Evolutionary conservation across 2,797 vertebrate species (phyloP), one percentile per base, ranked within the genome.

Genomic region (Xyrichtys novacula): DNA sequence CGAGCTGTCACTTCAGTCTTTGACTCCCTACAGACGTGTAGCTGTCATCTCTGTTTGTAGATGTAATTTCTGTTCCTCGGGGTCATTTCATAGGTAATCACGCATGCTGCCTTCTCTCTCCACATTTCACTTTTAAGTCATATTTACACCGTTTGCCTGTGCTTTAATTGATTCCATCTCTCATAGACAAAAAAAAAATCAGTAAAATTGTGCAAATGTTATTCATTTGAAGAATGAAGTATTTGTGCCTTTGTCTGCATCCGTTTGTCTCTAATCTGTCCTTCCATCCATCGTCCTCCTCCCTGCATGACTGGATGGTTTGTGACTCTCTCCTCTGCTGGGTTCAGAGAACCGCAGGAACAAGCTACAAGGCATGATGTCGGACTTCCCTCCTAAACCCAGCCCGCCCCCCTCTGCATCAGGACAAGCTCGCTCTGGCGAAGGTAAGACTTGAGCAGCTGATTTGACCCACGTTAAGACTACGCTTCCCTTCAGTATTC

Each of bases 331-430:
- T 89, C 84, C 83, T 88, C 80, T 77, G 84, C 49, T 36, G 84
- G 85, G 84, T 76, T 86, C 90, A 96, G 96, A 96, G 84, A 96
- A 95, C 86, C 94, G 91, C 83, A 94, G 95, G 79, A 96, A 96
- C 90, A 96, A 96, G 88, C 91, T 96, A 69, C 96, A 95, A 91
- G 95, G 95, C 32, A 95, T 96, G 85, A 93, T 97, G 89, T 95
- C 96, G 1, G 95, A 97, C 83, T 95, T 96, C 68, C 92, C 96
- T 38, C 88, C 94, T 3, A 96, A 96, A 91, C 90, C 95, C 28
- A 85, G 92, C 2, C 85, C 93, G 1, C 92, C 95, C 0, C 91
- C 95, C 5, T 91, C 94, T 50, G 90, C 94, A 69, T 89, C 95
- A 1, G 93, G 94, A 74, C 96, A 93, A 85, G 85, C 90, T 79